Percentiles rank a stretch among this genome's conserved stretches.
Evolutionary conservation across 2,888 invertebrate species (phyloP).

Genomic region (Tetropium fuscum): DNA sequence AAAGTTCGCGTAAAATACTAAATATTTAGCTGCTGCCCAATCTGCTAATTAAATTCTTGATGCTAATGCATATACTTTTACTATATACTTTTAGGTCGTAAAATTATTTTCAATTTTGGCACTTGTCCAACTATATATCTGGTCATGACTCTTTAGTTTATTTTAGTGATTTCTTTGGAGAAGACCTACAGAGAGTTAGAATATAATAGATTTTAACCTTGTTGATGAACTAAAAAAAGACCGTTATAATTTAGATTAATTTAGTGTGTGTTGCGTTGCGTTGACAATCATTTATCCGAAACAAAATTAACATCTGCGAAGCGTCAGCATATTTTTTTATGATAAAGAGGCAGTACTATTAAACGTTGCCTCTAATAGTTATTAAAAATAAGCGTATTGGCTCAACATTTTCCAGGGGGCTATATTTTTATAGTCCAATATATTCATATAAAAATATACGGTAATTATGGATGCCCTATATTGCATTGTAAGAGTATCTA

Average conservation of each 20-base stretch:
- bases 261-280: constrained; percentile 3
- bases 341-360: no score
- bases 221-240: not conserved
- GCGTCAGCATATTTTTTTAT: no score
- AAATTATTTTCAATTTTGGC: constrained; percentile 22
- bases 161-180: constrained; percentile 11
- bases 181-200: constrained; percentile 7
- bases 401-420: no score
- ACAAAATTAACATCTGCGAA: constrained; percentile 3
- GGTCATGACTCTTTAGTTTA: constrained; percentile 1
- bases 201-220: not conserved
- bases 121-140: constrained; percentile 13
- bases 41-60: constrained; percentile 18
- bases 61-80: no score
- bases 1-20: constrained; percentile 4
- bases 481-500: no score
- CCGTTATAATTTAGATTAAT: constrained; percentile 2
- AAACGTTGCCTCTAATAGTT: no score
- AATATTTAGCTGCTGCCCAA: constrained; percentile 7
- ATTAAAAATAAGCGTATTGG: no score
- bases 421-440: no score
- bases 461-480: no score
- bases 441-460: no score
- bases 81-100: constrained; percentile 12
- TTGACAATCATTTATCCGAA: constrained; percentile 5